phyloP scores from a whole-genome alignment of 2,113 vertebrate species.

The Chroicocephalus ridibundus region DNA sequence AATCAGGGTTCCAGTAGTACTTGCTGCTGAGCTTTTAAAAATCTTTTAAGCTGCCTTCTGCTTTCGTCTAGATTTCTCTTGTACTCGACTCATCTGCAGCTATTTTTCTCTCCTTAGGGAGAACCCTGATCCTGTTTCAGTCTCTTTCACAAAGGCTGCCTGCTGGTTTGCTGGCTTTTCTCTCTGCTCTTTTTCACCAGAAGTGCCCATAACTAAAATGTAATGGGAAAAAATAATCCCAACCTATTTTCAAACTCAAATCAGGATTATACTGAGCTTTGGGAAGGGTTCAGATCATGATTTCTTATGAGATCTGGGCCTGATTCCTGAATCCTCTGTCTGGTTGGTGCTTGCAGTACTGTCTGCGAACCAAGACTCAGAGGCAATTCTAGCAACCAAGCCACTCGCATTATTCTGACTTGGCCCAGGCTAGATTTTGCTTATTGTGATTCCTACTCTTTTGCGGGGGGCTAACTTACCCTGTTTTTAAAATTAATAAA shows the following conservation, averaged over 20 bases:
- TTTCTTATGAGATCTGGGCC: not conserved
- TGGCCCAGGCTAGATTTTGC: not conserved
- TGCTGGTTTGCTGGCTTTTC: slow-evolving; percentile 29
- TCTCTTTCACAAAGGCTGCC: slow-evolving; percentile 12
- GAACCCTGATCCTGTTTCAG: slow-evolving; percentile 21
- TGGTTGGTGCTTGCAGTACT: not conserved
- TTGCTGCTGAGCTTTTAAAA: slow-evolving; percentile 30
- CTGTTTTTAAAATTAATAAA: not conserved
- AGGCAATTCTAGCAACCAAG: not conserved
- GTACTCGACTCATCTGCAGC: not conserved
- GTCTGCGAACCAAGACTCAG: not conserved
- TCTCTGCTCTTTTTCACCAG: not conserved
- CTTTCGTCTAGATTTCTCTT: not conserved
- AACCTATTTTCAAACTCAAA: not conserved
- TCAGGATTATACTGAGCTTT: not conserved
- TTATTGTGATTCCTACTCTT: not conserved
- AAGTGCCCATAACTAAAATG: not conserved
- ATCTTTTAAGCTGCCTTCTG: slow-evolving; percentile 7
- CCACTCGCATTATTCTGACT: not conserved
- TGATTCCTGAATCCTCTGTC: not conserved
- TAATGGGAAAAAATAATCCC: not conserved
- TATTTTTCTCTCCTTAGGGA: slow-evolving; percentile 47
- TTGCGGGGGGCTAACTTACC: not conserved
- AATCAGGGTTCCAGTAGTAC: not conserved
- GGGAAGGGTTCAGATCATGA: not conserved